phyloP scores from a whole-genome alignment of 30 jellyfish, hydroid and myxozoan species.

The Hydra vulgaris region DNA sequence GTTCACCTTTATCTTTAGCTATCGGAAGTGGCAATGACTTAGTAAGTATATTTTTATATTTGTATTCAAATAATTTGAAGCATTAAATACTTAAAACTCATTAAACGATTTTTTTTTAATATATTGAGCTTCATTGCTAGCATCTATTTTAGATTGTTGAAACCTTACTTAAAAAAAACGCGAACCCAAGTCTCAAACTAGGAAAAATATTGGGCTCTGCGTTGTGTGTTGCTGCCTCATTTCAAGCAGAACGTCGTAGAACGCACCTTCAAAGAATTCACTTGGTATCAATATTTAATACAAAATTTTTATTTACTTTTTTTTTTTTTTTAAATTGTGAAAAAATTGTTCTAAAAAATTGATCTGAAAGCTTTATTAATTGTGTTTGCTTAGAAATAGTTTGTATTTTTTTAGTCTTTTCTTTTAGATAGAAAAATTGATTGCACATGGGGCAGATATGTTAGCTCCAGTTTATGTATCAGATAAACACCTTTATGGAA shows the following conservation, averaged over 20 bases:
- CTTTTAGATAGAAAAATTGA: conserved; percentile 59
- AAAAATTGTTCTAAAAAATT: too few species aligned
- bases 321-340: too few species aligned
- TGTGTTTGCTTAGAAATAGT: too few species aligned
- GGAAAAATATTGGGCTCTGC: conserved; percentile 81
- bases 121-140: too few species aligned
- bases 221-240: conserved; percentile 65
- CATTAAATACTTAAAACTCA: background rate
- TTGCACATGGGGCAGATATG: conserved; percentile 66
- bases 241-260: conserved; percentile 73
- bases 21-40: conserved; percentile 79
- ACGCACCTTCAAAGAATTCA: conserved; percentile 53
- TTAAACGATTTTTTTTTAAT: too few species aligned
- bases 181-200: conserved; percentile 48
- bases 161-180: background rate
- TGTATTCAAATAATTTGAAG: background rate
- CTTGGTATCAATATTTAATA: conserved; percentile 25
- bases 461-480: conserved; percentile 54
- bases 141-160: conserved; percentile 16
- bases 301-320: background rate
- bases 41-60: conserved; percentile 25
- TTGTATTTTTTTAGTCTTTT: background rate
- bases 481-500: conserved; percentile 71
- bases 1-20: conserved; percentile 83
- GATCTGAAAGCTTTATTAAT: too few species aligned